Base-by-base conservation (phyloP, 2,888 invertebrate genomes). In the Pammene aurita region DNA sequence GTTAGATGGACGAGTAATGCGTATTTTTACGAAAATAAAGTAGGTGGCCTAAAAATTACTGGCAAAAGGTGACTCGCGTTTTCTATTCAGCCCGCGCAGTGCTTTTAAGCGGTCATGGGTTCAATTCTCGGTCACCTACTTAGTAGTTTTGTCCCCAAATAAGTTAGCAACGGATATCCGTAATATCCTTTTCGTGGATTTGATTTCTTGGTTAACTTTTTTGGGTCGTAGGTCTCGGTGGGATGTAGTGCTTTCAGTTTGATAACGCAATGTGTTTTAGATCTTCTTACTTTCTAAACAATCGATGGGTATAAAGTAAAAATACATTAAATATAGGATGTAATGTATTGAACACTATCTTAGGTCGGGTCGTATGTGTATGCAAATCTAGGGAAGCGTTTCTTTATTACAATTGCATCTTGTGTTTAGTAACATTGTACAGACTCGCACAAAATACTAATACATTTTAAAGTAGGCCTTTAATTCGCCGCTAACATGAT, bases 101-200 rank as follows among this genome's bases (percentile, higher is more conserved):
- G 46, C 61, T 70, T 66, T 70, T 57, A 57, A 35, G 62, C 57
- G 71, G 67, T 60, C 67, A 34, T 48, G 54, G 60, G 63, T 67
- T 63, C 48, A 55, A 64, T 64, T 54, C 67, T 55, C 71, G 67
- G 71, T 71, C 66, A 70, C 70, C 71, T 67, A 71, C 67, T 71
- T 71, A 50, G 44, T n/a, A 38, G 66, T 60, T 60, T 66, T 50
- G 67, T 62, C 67, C 67, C 48, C 62, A 67, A 67, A 57, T 62
- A 67, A 67, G 56, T 67, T 67, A 16, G 56, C 42, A 42, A 42
- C 67, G 67, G 65, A 65, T 65, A 65, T 48, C 48, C 48, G 48
- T 56, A 42, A 56, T 48, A 67, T 67, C 61, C 67, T 18, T 57
- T 58, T 38, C 38, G n/a, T 26, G 13, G 42, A 46, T 67, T 68